Evolutionary conservation across 1,140 invertebrate species (phyloP).

Genomic region (Dysdera silvatica): DNA sequence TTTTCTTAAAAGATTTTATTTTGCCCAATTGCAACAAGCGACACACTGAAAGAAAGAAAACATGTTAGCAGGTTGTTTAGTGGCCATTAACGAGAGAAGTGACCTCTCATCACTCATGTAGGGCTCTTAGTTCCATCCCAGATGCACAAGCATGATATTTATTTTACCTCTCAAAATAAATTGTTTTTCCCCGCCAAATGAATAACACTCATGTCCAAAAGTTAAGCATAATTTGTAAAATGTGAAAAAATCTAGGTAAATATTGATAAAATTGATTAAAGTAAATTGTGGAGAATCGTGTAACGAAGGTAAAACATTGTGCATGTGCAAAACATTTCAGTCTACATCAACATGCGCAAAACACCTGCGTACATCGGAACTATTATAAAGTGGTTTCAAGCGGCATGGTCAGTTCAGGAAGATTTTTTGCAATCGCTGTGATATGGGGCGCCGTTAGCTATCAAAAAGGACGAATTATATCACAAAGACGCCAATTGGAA

Average conservation of each 20-base stretch:
- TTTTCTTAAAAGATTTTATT: too few relatives aligned
- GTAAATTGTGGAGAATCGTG: not conserved
- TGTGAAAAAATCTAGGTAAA: too few relatives aligned
- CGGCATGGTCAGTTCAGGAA: not conserved
- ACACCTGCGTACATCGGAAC: not conserved
- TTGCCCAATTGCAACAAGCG: too few relatives aligned
- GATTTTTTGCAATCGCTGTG: not conserved
- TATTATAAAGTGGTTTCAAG: not conserved
- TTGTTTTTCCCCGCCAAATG: too few relatives aligned
- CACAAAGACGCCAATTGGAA: not conserved
- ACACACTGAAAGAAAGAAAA: too few relatives aligned
- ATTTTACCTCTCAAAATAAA: too few relatives aligned
- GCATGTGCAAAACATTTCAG: not conserved
- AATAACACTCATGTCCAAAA: slow-evolving; percentile 1
- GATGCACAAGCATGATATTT: too few relatives aligned
- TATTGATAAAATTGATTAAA: not conserved
- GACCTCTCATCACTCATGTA: too few relatives aligned
- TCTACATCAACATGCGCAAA: not conserved
- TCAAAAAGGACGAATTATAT: not conserved
- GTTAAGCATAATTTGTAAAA: not conserved
- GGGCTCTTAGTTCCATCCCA: too few relatives aligned
- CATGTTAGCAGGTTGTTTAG: too few relatives aligned
- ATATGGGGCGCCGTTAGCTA: not conserved
- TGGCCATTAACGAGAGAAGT: too few relatives aligned
- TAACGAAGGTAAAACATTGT: not conserved